Base-by-base conservation (phyloP, 1,140 invertebrate species). In the Manduca sexta region DNA sequence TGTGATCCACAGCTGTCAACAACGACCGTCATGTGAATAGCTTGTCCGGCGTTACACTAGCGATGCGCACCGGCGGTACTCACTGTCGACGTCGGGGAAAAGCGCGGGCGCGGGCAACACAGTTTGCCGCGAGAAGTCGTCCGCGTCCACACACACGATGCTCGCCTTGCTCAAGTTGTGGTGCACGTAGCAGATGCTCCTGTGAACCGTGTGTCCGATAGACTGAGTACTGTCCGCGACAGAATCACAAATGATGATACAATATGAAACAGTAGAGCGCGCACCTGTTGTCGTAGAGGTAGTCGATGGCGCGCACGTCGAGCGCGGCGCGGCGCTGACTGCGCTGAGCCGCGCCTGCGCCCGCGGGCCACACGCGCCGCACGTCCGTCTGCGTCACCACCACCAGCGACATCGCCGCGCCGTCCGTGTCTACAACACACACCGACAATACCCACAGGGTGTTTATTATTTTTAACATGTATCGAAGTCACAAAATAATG, bases 101-200 rank as follows among this genome's bases (percentile, higher is more conserved):
- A 90, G 77, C 1, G 86, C 76, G 12, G 89, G 89, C 17, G 85
- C 49, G 16, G 88, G 88, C 64, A 92, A 58, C 37, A 81, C 75
- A 86, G 90, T 91, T 57, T 84, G 84, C 26, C 87, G 65, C 12
- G 80, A 71, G 37, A 92, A 78, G 73, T 93, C 85, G 57, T 91
- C 89, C 39, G 90, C 87, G 47, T 87, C 82, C 38, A 88, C 89
- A 74, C 92, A 93, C 45, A 88, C 85, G 5, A 92, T 66, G 21
- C 70, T 63, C 12, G 87, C 72, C 58, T 86, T 86, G 48, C 70
- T 86, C 49, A 88, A 59, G 58, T 88, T 89, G 64, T 89, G 88
- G 64, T 92, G 88, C 38, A 92, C 85, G 83, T 91, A 93, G 82
- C 93, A 95, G 1, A 93, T 66, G 11, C 89, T 88, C 17, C 90